phyloP scores from a whole-genome alignment of 2,797 vertebrate species.

The Lagodon rhomboides region DNA sequence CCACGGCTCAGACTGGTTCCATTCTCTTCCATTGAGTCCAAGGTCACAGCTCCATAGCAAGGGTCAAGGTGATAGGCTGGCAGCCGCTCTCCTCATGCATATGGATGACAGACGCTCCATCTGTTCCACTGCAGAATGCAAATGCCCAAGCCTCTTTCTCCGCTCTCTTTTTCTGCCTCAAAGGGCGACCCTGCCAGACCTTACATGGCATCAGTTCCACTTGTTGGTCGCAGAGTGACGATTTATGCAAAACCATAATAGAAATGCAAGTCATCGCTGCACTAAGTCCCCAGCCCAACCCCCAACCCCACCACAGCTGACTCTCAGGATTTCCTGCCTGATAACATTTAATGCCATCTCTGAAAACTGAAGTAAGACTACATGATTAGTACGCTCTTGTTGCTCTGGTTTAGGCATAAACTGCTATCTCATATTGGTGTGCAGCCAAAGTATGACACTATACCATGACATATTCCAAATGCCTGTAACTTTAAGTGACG shows the following conservation, averaged over 20 bases:
- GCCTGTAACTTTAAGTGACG: neutral
- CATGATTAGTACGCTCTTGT: constrained; percentile 5
- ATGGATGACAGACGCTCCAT: constrained; percentile 84
- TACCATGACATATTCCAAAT: neutral
- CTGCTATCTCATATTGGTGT: constrained; percentile 7
- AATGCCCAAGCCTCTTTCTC: constrained; percentile 69
- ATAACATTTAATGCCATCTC: constrained; percentile 11
- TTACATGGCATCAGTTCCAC: constrained; percentile 73
- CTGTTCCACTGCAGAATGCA: constrained; percentile 78
- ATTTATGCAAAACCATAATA: constrained; percentile 68
- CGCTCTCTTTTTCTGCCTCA: constrained; percentile 62
- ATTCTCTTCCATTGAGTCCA: constrained; percentile 76
- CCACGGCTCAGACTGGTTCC: constrained; percentile 62
- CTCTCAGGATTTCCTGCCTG: constrained; percentile 12
- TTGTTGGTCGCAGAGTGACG: constrained; percentile 66
- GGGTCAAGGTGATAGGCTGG: constrained; percentile 84
- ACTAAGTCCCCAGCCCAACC: constrained; percentile 11
- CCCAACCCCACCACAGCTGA: constrained; percentile 9
- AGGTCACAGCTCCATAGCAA: constrained; percentile 75
- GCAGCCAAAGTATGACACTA: neutral
- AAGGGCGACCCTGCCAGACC: constrained; percentile 66
- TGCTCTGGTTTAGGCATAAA: neutral
- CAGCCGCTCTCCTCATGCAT: constrained; percentile 81
- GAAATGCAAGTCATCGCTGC: constrained; percentile 61
- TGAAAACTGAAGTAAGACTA: constrained; percentile 13